Evolutionary conservation across 1,140 invertebrate species (phyloP).

Genomic region (Orussus abietinus): DNA sequence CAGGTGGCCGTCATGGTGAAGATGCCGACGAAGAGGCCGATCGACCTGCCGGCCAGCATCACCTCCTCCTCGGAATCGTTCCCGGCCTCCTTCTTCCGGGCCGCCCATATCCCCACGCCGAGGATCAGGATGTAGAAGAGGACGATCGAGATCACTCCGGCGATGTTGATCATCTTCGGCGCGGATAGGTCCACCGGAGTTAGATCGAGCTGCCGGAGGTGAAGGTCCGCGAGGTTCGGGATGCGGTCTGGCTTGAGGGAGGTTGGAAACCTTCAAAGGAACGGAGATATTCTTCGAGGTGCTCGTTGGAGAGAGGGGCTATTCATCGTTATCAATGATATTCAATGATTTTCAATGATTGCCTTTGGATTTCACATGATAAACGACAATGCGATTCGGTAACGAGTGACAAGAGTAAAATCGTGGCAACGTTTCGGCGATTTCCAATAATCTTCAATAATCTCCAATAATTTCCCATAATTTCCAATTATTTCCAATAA

Average conservation of each 20-base stretch:
- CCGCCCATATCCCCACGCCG: slow-evolving; percentile 92
- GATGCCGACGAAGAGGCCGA: slow-evolving; percentile 93
- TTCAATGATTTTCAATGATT: too few relatives aligned
- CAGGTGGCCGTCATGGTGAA: slow-evolving; percentile 99
- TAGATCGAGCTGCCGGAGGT: slow-evolving; percentile 43
- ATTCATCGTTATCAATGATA: too few relatives aligned
- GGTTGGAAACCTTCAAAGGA: slow-evolving; percentile 47
- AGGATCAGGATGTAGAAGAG: slow-evolving; percentile 93
- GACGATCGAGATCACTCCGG: slow-evolving; percentile 86
- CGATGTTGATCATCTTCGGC: slow-evolving; percentile 81
- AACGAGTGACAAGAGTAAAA: too few relatives aligned
- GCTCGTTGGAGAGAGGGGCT: too few relatives aligned
- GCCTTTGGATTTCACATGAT: too few relatives aligned
- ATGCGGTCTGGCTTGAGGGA: slow-evolving; percentile 41
- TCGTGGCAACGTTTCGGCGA: too few relatives aligned
- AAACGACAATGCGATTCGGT: too few relatives aligned
- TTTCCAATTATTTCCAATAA: too few relatives aligned
- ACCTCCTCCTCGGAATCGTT: slow-evolving; percentile 92
- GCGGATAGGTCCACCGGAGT: slow-evolving; percentile 41
- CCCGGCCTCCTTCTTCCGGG: slow-evolving; percentile 79
- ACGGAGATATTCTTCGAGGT: too few relatives aligned
- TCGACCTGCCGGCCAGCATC: slow-evolving; percentile 93
- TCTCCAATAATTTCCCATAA: too few relatives aligned
- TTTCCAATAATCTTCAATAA: too few relatives aligned
- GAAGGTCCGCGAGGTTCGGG: slow-evolving; percentile 42